phyloP scores from a whole-genome alignment of 2,888 invertebrate species.

The Ypsolopha sequella region DNA sequence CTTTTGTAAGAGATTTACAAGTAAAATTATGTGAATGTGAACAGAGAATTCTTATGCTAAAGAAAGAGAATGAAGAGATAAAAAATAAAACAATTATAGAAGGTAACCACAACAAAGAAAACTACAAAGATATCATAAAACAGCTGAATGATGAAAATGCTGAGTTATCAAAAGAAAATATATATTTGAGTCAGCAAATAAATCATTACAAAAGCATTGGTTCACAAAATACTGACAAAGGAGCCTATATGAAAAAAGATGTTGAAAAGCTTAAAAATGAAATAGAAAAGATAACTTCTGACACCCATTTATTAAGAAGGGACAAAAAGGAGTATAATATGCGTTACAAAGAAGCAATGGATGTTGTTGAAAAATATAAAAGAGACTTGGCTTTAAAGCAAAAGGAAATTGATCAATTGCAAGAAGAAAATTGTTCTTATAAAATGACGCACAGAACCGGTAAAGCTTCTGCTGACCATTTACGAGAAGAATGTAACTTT shows the following conservation, averaged over 20 bases:
- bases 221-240: slow-evolving; percentile 26
- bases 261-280: slow-evolving; percentile 37
- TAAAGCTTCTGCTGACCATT: slow-evolving; percentile 50
- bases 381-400: slow-evolving; percentile 51
- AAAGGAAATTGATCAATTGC: slow-evolving; percentile 48
- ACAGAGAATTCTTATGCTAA: slow-evolving; percentile 55
- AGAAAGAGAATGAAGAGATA: slow-evolving; percentile 58
- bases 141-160: slow-evolving; percentile 57
- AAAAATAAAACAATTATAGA: slow-evolving; percentile 25
- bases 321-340: slow-evolving; percentile 54
- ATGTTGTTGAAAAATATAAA: slow-evolving; percentile 48
- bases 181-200: slow-evolving; percentile 43
- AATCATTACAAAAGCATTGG: slow-evolving; percentile 42
- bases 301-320: slow-evolving; percentile 39
- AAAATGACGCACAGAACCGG: slow-evolving; percentile 55
- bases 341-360: slow-evolving; percentile 44
- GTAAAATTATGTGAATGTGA: slow-evolving; percentile 58
- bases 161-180: slow-evolving; percentile 57
- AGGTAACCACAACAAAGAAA: slow-evolving; percentile 37
- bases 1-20: slow-evolving; percentile 50
- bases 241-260: slow-evolving; percentile 30
- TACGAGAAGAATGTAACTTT: slow-evolving; percentile 54
- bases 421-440: slow-evolving; percentile 58
- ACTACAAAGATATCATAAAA: slow-evolving; percentile 51
- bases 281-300: slow-evolving; percentile 36